Evolutionary conservation across 2,797 vertebrate species (phyloP), one percentile per base, ranked within the genome.

Genomic region (Anableps anableps): DNA sequence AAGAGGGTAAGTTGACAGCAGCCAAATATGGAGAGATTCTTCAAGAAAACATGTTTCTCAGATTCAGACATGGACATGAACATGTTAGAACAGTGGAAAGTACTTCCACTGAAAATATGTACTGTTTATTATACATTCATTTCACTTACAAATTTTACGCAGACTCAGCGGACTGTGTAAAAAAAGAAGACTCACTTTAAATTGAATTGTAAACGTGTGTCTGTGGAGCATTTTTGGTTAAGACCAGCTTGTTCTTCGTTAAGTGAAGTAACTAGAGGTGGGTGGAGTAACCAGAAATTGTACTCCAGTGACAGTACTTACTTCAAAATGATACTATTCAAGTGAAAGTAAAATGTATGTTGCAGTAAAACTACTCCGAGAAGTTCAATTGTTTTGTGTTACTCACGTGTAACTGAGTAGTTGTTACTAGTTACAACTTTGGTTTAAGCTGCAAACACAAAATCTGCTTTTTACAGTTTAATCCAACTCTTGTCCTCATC

Each of bases 401-500:
- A 43, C 38, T n/a, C 23, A 70, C n/a, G 38, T 41, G 36, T 36
- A 41, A 41, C 31, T 41, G 9, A 36, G 23, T 68, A 68, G 34
- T 68, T 26, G 36, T 14, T 13, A 26, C 23, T 38, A 70, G 36
- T 45, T 29, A 43, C 68, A 4, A n/a, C 26, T 43, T 13, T 16
- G 68, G 38, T 71, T 43, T 16, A 1, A 43, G 21, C 41, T 43
- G 38, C 68, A 71, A 71, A 29, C 41, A 71, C 38, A 41, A 45
- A 70, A 71, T 16, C 41, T 92, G 91, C 26, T 93, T 93, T 94
- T 93, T 77, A 71, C 88, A 79, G 84, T 90, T 85, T 94, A 92
- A 94, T 95, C 93, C 91, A 76, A 84, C 89, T 85, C 86, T 91
- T 90, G 91, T 91, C 78, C 89, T 90, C 91, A 88, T 93, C 88